Percentiles rank a stretch among this genome's conserved stretches.
These are phyloP conservation scores for Chlorodrepanis virens DNA, from an alignment of 2,113 vertebrate genomes.

Conservation along the genomic window DNA sequence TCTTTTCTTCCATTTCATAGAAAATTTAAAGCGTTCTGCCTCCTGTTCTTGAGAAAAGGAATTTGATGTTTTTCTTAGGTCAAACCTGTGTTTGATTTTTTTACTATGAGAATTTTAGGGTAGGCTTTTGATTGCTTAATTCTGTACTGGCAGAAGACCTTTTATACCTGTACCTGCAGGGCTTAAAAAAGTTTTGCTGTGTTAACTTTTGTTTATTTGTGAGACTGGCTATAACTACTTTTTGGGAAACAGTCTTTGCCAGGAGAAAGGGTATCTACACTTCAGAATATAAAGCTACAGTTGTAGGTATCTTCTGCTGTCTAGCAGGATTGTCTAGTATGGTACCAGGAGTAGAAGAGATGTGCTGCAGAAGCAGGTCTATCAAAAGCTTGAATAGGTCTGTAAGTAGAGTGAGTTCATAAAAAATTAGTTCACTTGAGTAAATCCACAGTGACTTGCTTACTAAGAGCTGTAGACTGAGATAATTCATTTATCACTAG, in stretches of 20 bases:
- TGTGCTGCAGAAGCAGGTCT: not conserved
- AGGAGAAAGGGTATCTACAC: not conserved
- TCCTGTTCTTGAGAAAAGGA: not conserved
- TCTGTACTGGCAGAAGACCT: not conserved
- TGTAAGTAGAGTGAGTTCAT: not conserved
- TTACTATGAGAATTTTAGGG: not conserved
- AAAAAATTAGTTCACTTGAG: not conserved
- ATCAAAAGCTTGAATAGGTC: not conserved
- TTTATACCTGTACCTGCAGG: not conserved
- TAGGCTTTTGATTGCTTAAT: not conserved
- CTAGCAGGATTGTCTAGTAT: not conserved
- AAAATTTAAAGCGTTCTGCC: not conserved
- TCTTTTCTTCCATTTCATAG: not conserved
- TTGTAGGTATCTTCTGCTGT: not conserved
- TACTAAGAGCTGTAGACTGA: not conserved
- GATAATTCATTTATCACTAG: not conserved
- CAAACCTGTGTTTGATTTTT: not conserved
- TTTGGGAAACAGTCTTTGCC: not conserved
- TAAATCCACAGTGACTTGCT: not conserved
- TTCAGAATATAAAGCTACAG: not conserved
- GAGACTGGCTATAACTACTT: not conserved
- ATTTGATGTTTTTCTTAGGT: not conserved
- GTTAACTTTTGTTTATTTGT: not conserved
- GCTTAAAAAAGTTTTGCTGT: not conserved
- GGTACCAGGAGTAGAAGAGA: not conserved